phyloP scores from a whole-genome alignment of 2,888 invertebrate genomes.

The Xanthorhoe spadicearia region DNA sequence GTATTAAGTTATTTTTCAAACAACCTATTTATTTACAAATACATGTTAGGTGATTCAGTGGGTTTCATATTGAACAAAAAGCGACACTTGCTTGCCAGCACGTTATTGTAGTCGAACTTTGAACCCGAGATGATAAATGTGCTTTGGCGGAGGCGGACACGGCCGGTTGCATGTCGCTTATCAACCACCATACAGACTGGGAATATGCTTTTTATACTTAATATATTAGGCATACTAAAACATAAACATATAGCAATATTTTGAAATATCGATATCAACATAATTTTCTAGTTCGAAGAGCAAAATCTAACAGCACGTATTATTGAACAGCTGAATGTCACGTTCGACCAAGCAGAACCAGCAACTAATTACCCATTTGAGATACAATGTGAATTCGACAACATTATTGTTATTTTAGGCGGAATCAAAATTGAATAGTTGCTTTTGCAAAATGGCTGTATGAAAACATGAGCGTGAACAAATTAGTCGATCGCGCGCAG shows the following conservation, averaged over 20 bases:
- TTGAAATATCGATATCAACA: background rate
- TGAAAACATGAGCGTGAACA: slow-evolving; percentile 31
- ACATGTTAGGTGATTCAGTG: background rate
- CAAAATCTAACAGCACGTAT: too few relatives aligned
- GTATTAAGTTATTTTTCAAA: slow-evolving; percentile 1
- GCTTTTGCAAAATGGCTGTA: slow-evolving; percentile 30
- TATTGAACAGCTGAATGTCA: background rate
- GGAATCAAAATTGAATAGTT: slow-evolving; percentile 15
- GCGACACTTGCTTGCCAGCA: slow-evolving; percentile 45
- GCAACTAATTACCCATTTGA: slow-evolving; percentile 13
- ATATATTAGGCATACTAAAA: too few relatives aligned
- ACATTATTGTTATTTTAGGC: slow-evolving; percentile 19
- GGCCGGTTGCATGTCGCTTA: slow-evolving; percentile 68
- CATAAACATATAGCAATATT: background rate
- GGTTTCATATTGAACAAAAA: slow-evolving; percentile 28
- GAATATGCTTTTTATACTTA: slow-evolving; percentile 36
- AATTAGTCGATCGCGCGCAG: slow-evolving; percentile 36
- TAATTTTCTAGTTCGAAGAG: background rate
- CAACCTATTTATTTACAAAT: background rate
- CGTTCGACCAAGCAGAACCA: slow-evolving; percentile 4
- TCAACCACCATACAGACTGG: slow-evolving; percentile 56
- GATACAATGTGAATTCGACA: slow-evolving; percentile 7
- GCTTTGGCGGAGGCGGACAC: slow-evolving; percentile 53
- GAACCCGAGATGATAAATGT: slow-evolving; percentile 73
- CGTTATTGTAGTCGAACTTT: slow-evolving; percentile 70